A percentile compares a stretch with the other conserved stretches of the same genome.
Evolutionary conservation across 2,797 vertebrate species (phyloP).

Genomic region (Gouania willdenowi): DNA sequence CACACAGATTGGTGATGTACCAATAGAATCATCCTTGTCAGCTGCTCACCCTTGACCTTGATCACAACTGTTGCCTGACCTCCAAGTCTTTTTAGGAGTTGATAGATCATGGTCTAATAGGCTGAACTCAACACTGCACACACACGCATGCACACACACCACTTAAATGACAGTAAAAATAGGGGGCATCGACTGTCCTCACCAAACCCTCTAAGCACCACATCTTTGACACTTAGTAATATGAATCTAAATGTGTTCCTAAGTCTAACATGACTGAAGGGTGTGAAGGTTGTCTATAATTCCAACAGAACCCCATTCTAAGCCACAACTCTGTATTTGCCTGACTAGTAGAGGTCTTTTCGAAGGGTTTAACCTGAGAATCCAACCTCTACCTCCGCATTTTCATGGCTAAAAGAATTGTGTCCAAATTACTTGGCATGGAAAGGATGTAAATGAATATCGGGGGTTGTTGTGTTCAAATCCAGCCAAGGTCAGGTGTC

Average conservation of each 20-base stretch:
- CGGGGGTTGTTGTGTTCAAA: slow-evolving; percentile 63
- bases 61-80: slow-evolving; percentile 51
- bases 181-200: slow-evolving; percentile 25
- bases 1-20: slow-evolving; percentile 15
- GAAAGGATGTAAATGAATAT: slow-evolving; percentile 75
- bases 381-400: slow-evolving; percentile 48
- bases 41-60: slow-evolving; percentile 58
- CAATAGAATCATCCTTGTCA: slow-evolving; percentile 56
- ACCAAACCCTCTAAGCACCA: slow-evolving; percentile 64
- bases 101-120: slow-evolving; percentile 62
- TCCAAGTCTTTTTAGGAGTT: slow-evolving; percentile 53
- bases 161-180: slow-evolving; percentile 53
- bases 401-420: slow-evolving; percentile 72
- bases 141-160: slow-evolving; percentile 44
- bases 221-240: slow-evolving; percentile 72
- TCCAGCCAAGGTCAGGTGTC: slow-evolving; percentile 73
- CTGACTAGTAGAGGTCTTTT: slow-evolving; percentile 45
- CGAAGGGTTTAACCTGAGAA: slow-evolving; percentile 46
- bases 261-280: slow-evolving; percentile 47
- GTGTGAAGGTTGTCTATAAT: slow-evolving; percentile 72
- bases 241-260: slow-evolving; percentile 62
- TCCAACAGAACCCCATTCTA: slow-evolving; percentile 65
- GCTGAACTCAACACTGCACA: no score
- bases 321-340: slow-evolving; percentile 70
- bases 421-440: slow-evolving; percentile 79